These are phyloP conservation scores for Pheosia tremula DNA, from an alignment of 2,888 invertebrate genomes.

Conservation along the genomic window DNA sequence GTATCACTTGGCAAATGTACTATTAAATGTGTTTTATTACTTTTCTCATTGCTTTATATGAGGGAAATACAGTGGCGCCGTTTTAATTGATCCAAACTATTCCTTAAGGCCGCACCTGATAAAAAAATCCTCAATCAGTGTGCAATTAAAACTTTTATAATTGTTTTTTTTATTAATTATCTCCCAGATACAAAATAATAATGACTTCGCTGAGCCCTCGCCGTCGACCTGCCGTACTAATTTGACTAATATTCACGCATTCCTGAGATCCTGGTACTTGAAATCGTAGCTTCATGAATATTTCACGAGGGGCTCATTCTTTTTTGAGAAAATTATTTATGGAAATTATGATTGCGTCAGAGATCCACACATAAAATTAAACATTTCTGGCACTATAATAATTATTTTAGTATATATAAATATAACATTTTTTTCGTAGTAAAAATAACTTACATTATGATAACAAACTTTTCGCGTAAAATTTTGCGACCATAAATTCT, in stretches of 20 bases:
- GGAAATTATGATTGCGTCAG: background rate
- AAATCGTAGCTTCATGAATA: constrained; percentile 43
- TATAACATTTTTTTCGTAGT: background rate
- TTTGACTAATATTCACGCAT: constrained; percentile 41
- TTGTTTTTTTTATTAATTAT: constrained; percentile 49
- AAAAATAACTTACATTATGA: constrained; percentile 37
- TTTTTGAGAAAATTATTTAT: background rate
- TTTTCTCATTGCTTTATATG: background rate
- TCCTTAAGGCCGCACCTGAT: background rate
- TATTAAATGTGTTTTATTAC: too few species aligned
- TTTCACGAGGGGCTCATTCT: constrained; percentile 16
- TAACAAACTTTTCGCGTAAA: constrained; percentile 34
- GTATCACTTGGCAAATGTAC: too few species aligned
- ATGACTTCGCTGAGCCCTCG: constrained; percentile 31
- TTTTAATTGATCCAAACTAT: background rate
- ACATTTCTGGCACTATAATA: too few species aligned
- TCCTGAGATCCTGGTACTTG: constrained; percentile 36
- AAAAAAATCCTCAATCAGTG: constrained; percentile 24
- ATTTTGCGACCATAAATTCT: constrained; percentile 33
- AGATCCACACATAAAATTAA: background rate
- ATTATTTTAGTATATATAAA: too few species aligned
- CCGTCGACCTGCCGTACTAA: constrained; percentile 30
- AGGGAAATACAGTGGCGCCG: too few species aligned
- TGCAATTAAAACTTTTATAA: constrained; percentile 51
- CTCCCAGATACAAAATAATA: constrained; percentile 26